Evolutionary conservation across 2,797 vertebrate genomes (phyloP).

Genomic region (Ctenochaetus hawaiiensis): DNA sequence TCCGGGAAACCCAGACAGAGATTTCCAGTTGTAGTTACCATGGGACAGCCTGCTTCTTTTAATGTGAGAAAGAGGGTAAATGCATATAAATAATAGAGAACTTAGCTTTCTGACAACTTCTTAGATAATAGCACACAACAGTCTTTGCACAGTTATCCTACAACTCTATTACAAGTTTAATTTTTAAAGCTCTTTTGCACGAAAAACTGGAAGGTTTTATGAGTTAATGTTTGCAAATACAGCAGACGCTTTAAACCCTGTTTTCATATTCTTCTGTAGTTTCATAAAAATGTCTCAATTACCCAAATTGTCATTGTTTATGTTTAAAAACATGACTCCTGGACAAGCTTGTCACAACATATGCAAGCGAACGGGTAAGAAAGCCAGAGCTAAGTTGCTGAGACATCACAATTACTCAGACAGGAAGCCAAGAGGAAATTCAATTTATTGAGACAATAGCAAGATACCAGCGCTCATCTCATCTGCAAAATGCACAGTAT

Average conservation of each 20-base stretch:
- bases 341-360: constrained; percentile 17
- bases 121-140: no score
- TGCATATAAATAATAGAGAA: background rate
- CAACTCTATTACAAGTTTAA: background rate
- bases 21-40: constrained; percentile 18
- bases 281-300: background rate
- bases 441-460: constrained; percentile 29
- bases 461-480: constrained; percentile 9
- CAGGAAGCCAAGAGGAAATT: constrained; percentile 25
- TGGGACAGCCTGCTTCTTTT: background rate
- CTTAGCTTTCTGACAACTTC: background rate
- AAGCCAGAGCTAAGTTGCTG: constrained; percentile 28
- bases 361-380: constrained; percentile 4
- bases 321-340: background rate
- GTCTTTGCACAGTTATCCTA: background rate
- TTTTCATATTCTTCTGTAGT: background rate
- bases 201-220: background rate
- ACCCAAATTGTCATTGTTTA: constrained; percentile 16
- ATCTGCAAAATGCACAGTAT: constrained; percentile 22
- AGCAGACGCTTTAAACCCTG: background rate
- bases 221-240: constrained; percentile 4
- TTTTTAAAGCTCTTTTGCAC: background rate
- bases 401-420: constrained; percentile 34
- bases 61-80: background rate
- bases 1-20: background rate